Evolutionary conservation across 2,888 invertebrate species (phyloP), one percentile per base, ranked within the genome.

Genomic region (Scrobipalpa costella): DNA sequence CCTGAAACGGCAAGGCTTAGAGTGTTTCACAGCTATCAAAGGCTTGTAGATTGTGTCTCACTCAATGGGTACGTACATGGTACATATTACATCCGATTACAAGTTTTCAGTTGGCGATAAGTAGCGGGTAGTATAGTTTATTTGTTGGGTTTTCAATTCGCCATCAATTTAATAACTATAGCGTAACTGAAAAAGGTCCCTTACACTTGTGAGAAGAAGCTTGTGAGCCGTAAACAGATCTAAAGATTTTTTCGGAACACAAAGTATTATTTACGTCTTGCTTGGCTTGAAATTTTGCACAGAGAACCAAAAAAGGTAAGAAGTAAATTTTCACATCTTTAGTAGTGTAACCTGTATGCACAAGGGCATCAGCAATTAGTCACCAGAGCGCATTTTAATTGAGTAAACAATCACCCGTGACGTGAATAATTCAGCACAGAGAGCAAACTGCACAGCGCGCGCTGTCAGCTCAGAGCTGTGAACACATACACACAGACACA

Each of bases 181-280:
- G 40, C 40, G 38, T n/a, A 0, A 7, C 40, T 40, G 40, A 40
- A 13, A 49, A 15, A 15, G 47, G 47, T 8, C n/a, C 17, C 40
- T 40, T n/a, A 49, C 19, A 49, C 47, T 17, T 49, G 47, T 49
- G 19, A 49, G n/a, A 1, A 19, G 19, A 50, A 50, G 21, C 21
- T 50, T 50, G 50, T 50, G 50, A 21, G 50, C 50, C 19, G 50
- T 19, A 50, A 50, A 50, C 50, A 19, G 50, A 50, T 50, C 50
- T 21, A 50, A 50, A 50, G 50, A 50, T 50, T 50, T 50, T 11
- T 50, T 50, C 50, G 9, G 9, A 21, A 11, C 19, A 50, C 50
- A 50, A 50, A 50, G 19, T 19, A 11, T 50, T 50, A 50, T 50
- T 21, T 21, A 5, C 50, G 19, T 50, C 21, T 50, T 50, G 50